Evolutionary conservation across 2,797 vertebrate genomes (phyloP).

Genomic region (Tachyglossus aculeatus): DNA sequence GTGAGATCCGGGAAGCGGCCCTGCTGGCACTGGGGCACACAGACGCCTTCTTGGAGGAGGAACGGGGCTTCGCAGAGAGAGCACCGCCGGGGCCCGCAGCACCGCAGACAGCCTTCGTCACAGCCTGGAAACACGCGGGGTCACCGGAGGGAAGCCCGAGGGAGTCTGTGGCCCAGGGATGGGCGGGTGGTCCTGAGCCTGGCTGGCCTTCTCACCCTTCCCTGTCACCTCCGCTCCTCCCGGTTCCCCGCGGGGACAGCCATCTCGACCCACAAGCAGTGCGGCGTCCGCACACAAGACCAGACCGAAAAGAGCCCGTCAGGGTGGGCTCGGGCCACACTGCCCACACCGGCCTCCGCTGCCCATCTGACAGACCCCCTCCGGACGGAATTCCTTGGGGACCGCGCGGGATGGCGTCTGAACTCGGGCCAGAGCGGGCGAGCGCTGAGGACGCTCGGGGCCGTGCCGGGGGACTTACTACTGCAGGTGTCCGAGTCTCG

Average conservation of each 20-base stretch:
- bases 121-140: slow-evolving; percentile 76
- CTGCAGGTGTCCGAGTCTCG: slow-evolving; percentile 80
- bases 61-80: slow-evolving; percentile 79
- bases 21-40: slow-evolving; percentile 81
- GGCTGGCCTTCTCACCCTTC: too few species aligned
- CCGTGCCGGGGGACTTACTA: slow-evolving; percentile 73
- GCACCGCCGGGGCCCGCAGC: slow-evolving; percentile 76
- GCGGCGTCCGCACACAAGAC: too few species aligned
- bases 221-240: too few species aligned
- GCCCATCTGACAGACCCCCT: too few species aligned
- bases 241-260: too few species aligned
- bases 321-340: too few species aligned
- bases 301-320: too few species aligned
- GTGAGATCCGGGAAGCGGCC: slow-evolving; percentile 70
- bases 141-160: too few species aligned
- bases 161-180: too few species aligned
- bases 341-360: too few species aligned
- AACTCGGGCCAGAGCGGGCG: background rate
- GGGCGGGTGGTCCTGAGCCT: too few species aligned
- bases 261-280: too few species aligned
- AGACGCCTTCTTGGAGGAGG: slow-evolving; percentile 73
- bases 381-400: background rate
- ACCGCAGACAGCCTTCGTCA: slow-evolving; percentile 80
- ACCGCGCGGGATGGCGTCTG: background rate
- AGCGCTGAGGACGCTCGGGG: background rate